A percentile compares a stretch with the other conserved stretches of the same genome.
phyloP scores from a whole-genome alignment of 2,888 invertebrate species.

The Eueremaeus valkanovi region DNA sequence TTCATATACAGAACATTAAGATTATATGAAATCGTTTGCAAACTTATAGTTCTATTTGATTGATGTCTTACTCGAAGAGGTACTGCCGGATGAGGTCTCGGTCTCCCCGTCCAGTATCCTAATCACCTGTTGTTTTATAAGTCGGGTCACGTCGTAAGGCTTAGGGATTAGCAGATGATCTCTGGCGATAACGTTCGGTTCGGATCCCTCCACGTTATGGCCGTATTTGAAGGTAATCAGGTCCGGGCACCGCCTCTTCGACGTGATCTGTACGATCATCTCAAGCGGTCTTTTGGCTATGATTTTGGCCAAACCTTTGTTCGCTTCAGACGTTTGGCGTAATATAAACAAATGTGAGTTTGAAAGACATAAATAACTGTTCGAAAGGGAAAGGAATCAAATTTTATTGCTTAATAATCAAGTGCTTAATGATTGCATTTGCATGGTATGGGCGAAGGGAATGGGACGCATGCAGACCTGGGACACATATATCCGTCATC shows the following conservation, averaged over 20 bases:
- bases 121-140: conserved; percentile 82
- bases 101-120: conserved; percentile 53
- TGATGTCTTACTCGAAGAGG: background rate
- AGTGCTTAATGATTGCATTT: background rate
- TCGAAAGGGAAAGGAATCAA: conserved; percentile 30
- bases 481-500: conserved; percentile 82
- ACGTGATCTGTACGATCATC: conserved; percentile 93
- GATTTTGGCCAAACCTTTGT: conserved; percentile 74
- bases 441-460: background rate
- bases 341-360: conserved; percentile 79
- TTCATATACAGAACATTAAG: background rate
- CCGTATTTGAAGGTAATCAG: conserved; percentile 97
- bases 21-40: background rate
- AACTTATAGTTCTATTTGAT: background rate
- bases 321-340: conserved; percentile 65
- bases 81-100: background rate
- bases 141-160: conserved; percentile 80
- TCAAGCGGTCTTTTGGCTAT: conserved; percentile 81
- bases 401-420: background rate
- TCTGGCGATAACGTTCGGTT: conserved; percentile 44
- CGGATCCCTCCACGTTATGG: conserved; percentile 35
- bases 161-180: conserved; percentile 75
- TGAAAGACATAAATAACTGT: conserved; percentile 78
- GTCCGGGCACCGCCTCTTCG: conserved; percentile 90
- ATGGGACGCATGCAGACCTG: conserved; percentile 53